Evolutionary conservation across 2,113 vertebrate genomes (phyloP), one percentile per base, ranked within the genome.

Genomic region (Lepisosteus oculatus): DNA sequence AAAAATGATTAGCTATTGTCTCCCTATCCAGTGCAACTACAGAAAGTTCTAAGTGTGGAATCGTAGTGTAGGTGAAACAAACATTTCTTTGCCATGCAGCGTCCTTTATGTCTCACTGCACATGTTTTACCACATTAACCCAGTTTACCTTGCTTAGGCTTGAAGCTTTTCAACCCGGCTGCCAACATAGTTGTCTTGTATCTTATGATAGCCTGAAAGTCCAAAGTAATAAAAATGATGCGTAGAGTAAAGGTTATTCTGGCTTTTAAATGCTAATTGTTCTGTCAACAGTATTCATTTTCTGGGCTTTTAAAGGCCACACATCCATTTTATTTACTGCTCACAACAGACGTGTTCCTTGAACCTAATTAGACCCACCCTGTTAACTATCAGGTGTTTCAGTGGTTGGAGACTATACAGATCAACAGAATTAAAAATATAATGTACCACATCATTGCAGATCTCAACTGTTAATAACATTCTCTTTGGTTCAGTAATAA

Each of bases 241-340:
- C 84, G 86, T 85, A 88, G 86, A 91, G 85, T 86, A 93, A 94
- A 95, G 93, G 93, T 94, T 92, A 93, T 83, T 83, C 80, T 87
- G 81, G 89, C 87, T 93, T 92, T 87, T 89, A 94, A 93, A 94
- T 92, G 93, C 89, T 94, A 93, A 95, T 94, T 94, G 88, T 92
- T 93, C 91, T 93, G 87, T 92, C 92, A 93, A 90, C 76, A 90
- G 81, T 93, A 89, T 93, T 94, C 86, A 92, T 93, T 93, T 91
- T 84, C 85, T 85, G 79, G 84, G 76, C 77, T 92, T 85, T 90
- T 90, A 95, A 95, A 94, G 92, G 90, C 87, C 88, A 93, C 17
- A 55, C n/a, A 45, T 86, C 77, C 74, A 74, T 92, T 91, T 85
- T 84, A 84, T 90, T 80, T 90, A 87, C 74, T 72, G 81, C 85